Conservation (phyloP, 53 echinoderm and acorn worm species). For the Paracentrotus lividus region DNA sequence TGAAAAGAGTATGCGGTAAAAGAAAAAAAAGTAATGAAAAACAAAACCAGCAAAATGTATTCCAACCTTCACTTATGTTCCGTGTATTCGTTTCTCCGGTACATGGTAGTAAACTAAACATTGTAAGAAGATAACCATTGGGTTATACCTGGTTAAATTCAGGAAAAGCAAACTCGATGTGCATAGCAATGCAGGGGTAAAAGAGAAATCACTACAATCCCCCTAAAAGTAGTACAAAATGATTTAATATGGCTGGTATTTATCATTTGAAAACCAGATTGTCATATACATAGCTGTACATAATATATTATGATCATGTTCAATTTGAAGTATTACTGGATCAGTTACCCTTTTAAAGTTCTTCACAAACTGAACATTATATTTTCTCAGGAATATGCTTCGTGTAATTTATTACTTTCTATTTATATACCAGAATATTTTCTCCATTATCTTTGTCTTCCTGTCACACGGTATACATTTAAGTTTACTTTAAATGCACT, state of each 20-base stretch:
- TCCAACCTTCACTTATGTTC: not conserved
- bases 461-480: not conserved
- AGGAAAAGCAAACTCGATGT: not conserved
- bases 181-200: not conserved
- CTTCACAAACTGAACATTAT: conserved; percentile 53
- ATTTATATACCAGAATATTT: conserved; percentile 27
- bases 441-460: conserved; percentile 25
- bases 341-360: not conserved
- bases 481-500: not conserved
- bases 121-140: not conserved
- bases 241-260: not conserved
- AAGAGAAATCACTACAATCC: too few relatives aligned
- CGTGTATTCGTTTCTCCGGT: not conserved
- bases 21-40: not conserved
- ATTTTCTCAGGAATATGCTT: conserved; percentile 66
- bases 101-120: not conserved
- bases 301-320: conserved; percentile 15
- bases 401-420: conserved; percentile 70
- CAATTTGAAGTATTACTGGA: conserved; percentile 9
- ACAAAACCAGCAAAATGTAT: not conserved
- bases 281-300: conserved; percentile 26
- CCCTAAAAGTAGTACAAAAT: not conserved
- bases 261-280: not conserved
- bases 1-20: not conserved
- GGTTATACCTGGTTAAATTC: too few relatives aligned